Conservation (phyloP, 1,140 invertebrate genomes). For the Drosophila pallidifrons region DNA sequence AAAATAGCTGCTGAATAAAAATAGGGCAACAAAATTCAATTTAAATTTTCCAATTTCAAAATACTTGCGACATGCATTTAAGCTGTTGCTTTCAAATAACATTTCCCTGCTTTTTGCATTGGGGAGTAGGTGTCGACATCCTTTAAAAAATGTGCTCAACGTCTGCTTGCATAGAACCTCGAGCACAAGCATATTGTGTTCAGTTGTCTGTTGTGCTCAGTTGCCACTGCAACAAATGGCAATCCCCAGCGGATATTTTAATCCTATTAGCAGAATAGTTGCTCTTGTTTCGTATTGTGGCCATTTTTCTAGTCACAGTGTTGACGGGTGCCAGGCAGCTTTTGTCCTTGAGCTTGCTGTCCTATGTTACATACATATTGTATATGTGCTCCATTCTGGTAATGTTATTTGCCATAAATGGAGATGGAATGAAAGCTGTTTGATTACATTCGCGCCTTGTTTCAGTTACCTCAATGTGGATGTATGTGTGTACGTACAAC, state of each 20-base stretch:
- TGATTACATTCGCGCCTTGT: constrained; percentile 40
- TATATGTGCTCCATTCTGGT: neutral
- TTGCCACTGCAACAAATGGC: constrained; percentile 15
- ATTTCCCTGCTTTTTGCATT: neutral
- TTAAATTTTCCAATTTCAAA: too few species aligned
- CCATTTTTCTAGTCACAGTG: constrained; percentile 52
- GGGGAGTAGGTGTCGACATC: neutral
- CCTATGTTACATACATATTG: constrained; percentile 5
- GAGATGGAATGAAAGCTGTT: constrained; percentile 35
- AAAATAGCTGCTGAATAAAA: too few species aligned
- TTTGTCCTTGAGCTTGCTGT: constrained; percentile 65
- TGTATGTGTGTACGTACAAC: too few species aligned
- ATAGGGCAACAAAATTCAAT: too few species aligned
- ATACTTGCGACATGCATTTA: too few species aligned
- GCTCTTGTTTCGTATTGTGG: constrained; percentile 60
- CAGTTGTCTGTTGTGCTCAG: neutral
- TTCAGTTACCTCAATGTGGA: neutral
- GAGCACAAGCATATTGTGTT: neutral
- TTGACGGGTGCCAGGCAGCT: constrained; percentile 12
- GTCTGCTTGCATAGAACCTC: neutral
- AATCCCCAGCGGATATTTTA: constrained; percentile 50
- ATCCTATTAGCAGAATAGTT: constrained; percentile 69
- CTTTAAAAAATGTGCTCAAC: neutral
- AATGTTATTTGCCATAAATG: constrained; percentile 29
- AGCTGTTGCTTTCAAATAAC: too few species aligned